Base-by-base conservation (phyloP, 2,888 invertebrate species). In the Kryphioiulus occultus region DNA sequence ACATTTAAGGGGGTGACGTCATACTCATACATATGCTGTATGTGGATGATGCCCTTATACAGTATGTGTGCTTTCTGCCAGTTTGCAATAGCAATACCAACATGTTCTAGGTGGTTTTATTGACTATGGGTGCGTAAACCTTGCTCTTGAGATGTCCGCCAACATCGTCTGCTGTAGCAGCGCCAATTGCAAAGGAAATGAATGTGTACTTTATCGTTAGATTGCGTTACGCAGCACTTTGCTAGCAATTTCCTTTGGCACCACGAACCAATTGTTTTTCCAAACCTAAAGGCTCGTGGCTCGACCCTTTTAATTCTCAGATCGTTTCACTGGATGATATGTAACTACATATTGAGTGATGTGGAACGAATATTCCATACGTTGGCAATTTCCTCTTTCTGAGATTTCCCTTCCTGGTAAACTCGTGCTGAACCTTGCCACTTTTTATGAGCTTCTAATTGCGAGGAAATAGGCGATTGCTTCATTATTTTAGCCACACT, bases 161-260 rank as follows among this genome's bases (percentile, higher is more conserved):
- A 19, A n/a, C 53, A 59, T 3, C 53, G 53, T 59, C 53, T n/a
- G 19, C 53, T 59, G 53, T 19, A n/a, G n/a, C n/a, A 59, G 47
- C n/a, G 53, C 53, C 53, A 59, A 59, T n/a, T 59, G 53, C n/a
- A 59, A 59, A 59, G 53, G 53, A 59, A 59, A 59, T 59, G 53
- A 59, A 59, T 59, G 53, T 59, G 53, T 59, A 59, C 53, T 59
- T 32, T 84, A 84, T 84, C 39, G 15, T 84, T 32, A 19, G 84
- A 84, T 84, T 84, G 84, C 84, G 84, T 84, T 84, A 84, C 84
- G 84, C 84, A 84, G 84, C 84, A 84, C 84, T 84, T 84, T 39
- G 84, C 84, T 84, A 39, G 35, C 84, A 84, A 84, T 84, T 84
- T 84, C 84, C 84, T 84, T 59, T 59, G 53, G 53, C 53, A 59